Percentiles rank a stretch among this genome's conserved stretches.
phyloP scores from a whole-genome alignment of 2,113 vertebrate genomes.

The Grammomys surdaster region DNA sequence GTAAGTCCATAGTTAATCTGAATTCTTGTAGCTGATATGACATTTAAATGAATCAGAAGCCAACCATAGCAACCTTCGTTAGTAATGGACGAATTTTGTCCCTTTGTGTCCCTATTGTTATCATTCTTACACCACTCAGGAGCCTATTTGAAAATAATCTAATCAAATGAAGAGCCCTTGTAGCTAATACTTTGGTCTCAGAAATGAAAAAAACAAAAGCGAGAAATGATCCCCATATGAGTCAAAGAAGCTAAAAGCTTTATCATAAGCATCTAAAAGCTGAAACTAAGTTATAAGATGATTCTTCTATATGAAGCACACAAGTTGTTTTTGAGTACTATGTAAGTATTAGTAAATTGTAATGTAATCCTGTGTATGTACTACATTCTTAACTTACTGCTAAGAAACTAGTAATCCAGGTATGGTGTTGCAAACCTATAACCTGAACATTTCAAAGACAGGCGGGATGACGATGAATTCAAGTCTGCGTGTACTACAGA shows the following conservation, averaged over 20 bases:
- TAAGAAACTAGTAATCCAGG: background rate
- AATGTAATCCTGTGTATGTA: background rate
- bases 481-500: background rate
- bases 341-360: background rate
- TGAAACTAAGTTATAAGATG: background rate
- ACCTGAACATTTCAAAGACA: background rate
- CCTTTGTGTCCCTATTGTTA: background rate
- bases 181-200: background rate
- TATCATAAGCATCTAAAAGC: background rate
- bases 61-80: background rate
- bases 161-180: background rate
- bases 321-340: background rate
- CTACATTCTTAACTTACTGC: background rate
- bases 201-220: conserved; percentile 1
- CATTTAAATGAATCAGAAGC: background rate
- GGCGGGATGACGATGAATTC: background rate
- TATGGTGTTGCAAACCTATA: background rate
- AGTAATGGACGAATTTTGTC: background rate
- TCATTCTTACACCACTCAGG: background rate
- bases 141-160: background rate
- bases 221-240: background rate
- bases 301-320: background rate
- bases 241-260: background rate
- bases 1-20: background rate
- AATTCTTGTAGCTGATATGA: background rate